Base-by-base conservation (phyloP, 2,888 invertebrate genomes). In the Rhagonycha fulva region DNA sequence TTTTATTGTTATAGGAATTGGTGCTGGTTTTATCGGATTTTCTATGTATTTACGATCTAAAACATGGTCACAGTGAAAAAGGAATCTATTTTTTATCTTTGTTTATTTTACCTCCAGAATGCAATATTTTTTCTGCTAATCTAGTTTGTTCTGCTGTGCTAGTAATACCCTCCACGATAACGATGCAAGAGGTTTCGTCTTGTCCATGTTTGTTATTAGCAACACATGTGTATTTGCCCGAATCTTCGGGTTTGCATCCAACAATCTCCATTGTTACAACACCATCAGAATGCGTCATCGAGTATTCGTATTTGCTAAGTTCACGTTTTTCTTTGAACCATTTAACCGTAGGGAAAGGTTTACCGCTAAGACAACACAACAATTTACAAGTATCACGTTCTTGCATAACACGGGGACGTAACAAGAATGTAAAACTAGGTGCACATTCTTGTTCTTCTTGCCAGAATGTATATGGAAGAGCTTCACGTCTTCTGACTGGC, bases 361-460 rank as follows among this genome's bases (percentile, higher is more conserved):
- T 96, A 79, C 98, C 98, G 84, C 95, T 95, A 78, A 99, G 92
- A 85, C 99, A 98, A 89, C 98, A 98, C 68, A 99, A 93, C 80
- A 99, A 92, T 90, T 99, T 99, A 91, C 99, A 99, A 76, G 97
- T 97, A 87, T 96, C 95, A 81, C 98, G 94, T 84, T 92, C 88
- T 90, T 99, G 99, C 93, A 99, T 99, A 84, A 99, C 96, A 87
- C 99, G 96, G 86, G 99, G 98, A 88, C 99, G 94, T 83, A 99
- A 93, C 85, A 97, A 94, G 96, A 99, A 99, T 85, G 98, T 98
- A 91, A 99, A 99, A 86, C 93, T 94, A 78, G 99, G 99, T 78
- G 96, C 96, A 84, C 95, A 94, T 89, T 97, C 97, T 87, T 94
- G 94, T 84, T 95, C 95, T 88, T 98, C 97, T 89, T 96, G 94